Evolutionary conservation across 2,888 invertebrate genomes (phyloP), one percentile per base, ranked within the genome.

Genomic region (Epinotia nisella): DNA sequence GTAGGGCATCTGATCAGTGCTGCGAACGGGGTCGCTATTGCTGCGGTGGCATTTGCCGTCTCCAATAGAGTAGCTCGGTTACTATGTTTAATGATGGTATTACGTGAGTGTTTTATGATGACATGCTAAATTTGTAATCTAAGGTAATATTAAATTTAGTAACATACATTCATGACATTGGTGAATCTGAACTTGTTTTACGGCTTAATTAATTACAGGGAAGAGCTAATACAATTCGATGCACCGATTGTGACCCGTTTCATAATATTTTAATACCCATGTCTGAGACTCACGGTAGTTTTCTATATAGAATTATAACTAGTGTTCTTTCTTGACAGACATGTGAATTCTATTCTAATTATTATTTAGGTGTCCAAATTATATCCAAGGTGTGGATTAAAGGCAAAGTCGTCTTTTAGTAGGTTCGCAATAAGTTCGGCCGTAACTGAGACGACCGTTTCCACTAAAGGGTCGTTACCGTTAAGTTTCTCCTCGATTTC

Each of bases 1-100:
- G 89, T 89, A 89, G 88, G 89, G 85, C 82, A 82, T 87, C 78
- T 79, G 78, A 78, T 80, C 75, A 77, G 78, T 80, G 82, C 82
- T 84, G 81, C 83, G 80, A 81, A 76, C 74, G 75, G 82, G 81
- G 78, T 76, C 76, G 83, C 81, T 82, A 82, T 86, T 85, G 68
- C 62, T 83, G 81, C 80, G 81, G 79, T 83, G 82, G 80, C 82
- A 83, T 85, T 87, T 85, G 81, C 79, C 75, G 80, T 79, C 77
- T 77, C 77, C 76, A 77, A 78, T 77, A 80, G 79, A 81, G 67
- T 81, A 77, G 77, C 74, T 79, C 75, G 81, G 81, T 83, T 83
- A 79, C 55, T 68, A 80, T 81, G 76, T 75, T 78, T 81, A 80
- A 83, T 82, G 77, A 78, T 70, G 51, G 70, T 77, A 74, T 79